A percentile compares a stretch with the other conserved stretches of the same genome.
phyloP scores from a whole-genome alignment of 2,888 invertebrate genomes.

The Reticulitermes lucifugus region DNA sequence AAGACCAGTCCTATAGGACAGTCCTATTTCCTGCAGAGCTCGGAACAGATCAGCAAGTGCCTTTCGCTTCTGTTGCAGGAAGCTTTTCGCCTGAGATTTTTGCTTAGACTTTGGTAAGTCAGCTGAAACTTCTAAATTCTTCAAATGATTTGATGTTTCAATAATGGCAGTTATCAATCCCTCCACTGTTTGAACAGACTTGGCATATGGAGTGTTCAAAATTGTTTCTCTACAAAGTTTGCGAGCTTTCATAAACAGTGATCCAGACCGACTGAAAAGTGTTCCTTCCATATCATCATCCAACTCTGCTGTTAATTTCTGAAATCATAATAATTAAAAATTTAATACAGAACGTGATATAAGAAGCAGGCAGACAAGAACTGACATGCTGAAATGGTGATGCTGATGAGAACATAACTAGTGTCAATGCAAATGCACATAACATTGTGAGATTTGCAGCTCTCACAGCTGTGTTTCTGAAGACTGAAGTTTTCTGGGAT shows the following conservation, averaged over 20 bases:
- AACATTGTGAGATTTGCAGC: no score
- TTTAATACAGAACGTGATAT: no score
- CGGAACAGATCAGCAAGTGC: constrained; percentile 89
- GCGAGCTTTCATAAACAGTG: constrained; percentile 71
- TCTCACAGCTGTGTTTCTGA: no score
- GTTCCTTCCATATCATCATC: not conserved
- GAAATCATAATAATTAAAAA: not conserved
- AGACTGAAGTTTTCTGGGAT: no score
- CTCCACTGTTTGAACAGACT: constrained; percentile 73
- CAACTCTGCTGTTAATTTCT: not conserved
- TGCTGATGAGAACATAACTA: no score
- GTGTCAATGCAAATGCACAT: no score
- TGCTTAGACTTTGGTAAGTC: constrained; percentile 69
- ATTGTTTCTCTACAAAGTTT: constrained; percentile 75
- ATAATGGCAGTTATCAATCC: constrained; percentile 68
- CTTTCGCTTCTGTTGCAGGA: constrained; percentile 87
- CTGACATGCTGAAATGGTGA: no score
- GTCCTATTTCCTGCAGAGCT: constrained; percentile 76
- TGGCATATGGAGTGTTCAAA: constrained; percentile 68
- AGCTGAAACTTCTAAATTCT: constrained; percentile 58
- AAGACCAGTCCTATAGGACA: constrained; percentile 86
- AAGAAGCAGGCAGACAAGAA: no score
- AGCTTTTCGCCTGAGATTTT: constrained; percentile 81
- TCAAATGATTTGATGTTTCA: constrained; percentile 60
- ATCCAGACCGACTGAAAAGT: constrained; percentile 49